Evolutionary conservation across 2,888 invertebrate genomes (phyloP), one percentile per base, ranked within the genome.

Genomic region (Brassicogethes aeneus): DNA sequence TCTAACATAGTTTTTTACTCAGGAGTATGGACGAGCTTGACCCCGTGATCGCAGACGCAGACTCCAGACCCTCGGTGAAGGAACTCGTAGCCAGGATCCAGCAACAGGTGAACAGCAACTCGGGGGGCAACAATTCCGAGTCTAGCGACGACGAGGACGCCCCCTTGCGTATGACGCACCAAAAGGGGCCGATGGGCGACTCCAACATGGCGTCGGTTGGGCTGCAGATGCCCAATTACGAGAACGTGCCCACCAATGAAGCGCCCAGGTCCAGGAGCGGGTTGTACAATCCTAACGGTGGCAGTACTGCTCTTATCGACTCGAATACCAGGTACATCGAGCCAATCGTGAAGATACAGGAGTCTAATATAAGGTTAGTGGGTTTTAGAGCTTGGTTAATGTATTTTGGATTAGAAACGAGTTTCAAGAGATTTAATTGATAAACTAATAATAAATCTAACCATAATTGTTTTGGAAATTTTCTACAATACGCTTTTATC

Each of bases 61-160:
- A 54, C 17, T 69, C 69, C 2, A 68, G 77, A 34, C 75, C 71
- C 50, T 74, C 77, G 1, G 80, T 80, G 1, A 79, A 78, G 53
- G 79, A 79, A 55, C 62, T 80, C 50, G 78, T 79, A 15, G 79
- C 78, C 1, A 72, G 74, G 57, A 76, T 78, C 7, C 79, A 80
- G 59, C n/a, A n/a, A n/a, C 70, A 69, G 16, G 67, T 74, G 38
- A 42, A 48, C 10, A 47, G 43, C 35, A 39, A 43, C 17, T 43
- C 41, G 7, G 12, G 3, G 8, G 70, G 58, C 55, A 68, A 55
- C 56, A 59, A 53, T 67, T 70, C 54, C 46, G 68, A 52, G 56
- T 68, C 61, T 54, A 62, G 51, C 60, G 68, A 61, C 64, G 70
- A 66, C 42, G 65, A 69, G 44, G 68, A 66, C 40, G 51, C 55